Evolutionary conservation across 2,113 vertebrate genomes (phyloP).

Genomic region (Osmerus eperlanus): DNA sequence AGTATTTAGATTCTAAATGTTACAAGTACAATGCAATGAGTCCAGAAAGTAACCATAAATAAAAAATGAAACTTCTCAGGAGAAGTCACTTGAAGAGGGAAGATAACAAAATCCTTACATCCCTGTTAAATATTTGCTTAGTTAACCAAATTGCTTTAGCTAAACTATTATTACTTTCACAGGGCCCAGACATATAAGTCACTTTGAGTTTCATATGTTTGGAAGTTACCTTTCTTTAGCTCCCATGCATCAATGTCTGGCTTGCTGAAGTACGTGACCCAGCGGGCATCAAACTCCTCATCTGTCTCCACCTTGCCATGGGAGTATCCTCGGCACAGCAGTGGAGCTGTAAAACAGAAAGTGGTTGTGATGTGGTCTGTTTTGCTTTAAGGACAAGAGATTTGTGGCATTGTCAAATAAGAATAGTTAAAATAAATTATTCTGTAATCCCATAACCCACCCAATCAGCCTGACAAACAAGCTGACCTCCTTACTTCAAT

Average conservation of each 20-base stretch:
- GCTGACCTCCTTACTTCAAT: background rate
- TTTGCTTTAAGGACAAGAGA: background rate
- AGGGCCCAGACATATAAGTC: background rate
- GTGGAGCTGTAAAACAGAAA: slow-evolving; percentile 63
- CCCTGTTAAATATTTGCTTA: too few relatives aligned
- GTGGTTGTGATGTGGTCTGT: background rate
- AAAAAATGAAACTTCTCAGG: too few relatives aligned
- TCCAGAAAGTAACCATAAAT: too few relatives aligned
- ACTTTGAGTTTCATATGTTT: background rate
- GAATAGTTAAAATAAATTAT: background rate
- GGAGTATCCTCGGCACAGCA: slow-evolving; percentile 84
- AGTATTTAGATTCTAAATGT: background rate
- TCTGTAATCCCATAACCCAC: too few relatives aligned
- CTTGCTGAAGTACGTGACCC: slow-evolving; percentile 96
- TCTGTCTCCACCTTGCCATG: slow-evolving; percentile 90
- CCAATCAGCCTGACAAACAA: background rate
- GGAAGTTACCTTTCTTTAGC: slow-evolving; percentile 85
- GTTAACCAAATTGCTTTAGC: too few relatives aligned
- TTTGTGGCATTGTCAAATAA: too few relatives aligned
- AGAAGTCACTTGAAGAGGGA: too few relatives aligned
- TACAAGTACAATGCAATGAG: too few relatives aligned
- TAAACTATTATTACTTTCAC: too few relatives aligned
- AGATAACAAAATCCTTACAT: too few relatives aligned
- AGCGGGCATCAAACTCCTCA: slow-evolving; percentile 96
- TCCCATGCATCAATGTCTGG: slow-evolving; percentile 96